Evolutionary conservation across 2,113 vertebrate species (phyloP).

Genomic region (Clarias magur): DNA sequence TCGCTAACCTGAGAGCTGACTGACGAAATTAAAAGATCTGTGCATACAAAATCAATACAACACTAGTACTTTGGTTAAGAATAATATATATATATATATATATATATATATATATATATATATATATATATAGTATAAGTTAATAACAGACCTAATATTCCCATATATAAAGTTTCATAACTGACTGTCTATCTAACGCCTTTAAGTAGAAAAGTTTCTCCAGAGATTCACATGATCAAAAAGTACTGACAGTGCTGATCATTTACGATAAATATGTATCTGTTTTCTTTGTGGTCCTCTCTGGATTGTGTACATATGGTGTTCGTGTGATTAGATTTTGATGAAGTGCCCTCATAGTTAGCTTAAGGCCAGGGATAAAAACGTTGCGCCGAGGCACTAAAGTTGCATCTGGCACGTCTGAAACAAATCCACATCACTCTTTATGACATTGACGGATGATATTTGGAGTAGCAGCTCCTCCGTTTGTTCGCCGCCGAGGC

Average conservation of each 20-base stretch:
- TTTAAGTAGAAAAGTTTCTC: no score
- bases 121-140: not conserved
- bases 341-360: conserved; percentile 23
- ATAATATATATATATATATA: not conserved
- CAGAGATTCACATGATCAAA: not conserved
- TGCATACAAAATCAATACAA: not conserved
- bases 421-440: conserved; percentile 66
- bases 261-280: not conserved
- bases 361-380: conserved; percentile 22
- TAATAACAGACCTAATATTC: not conserved
- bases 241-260: not conserved
- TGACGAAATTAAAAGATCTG: not conserved
- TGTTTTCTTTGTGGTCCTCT: not conserved
- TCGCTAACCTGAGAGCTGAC: not conserved
- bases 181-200: not conserved
- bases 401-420: conserved; percentile 51
- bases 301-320: conserved; percentile 6
- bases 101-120: not conserved
- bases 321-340: conserved; percentile 29
- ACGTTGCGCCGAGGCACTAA: conserved; percentile 17
- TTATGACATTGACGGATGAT: conserved; percentile 75
- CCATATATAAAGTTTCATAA: not conserved
- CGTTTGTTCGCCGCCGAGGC: conserved; percentile 67
- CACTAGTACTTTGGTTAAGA: not conserved
- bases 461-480: conserved; percentile 72